These are phyloP conservation scores for Oscheius sp. DNA, from an alignment of 2,888 invertebrate genomes.

Conservation along the genomic window DNA sequence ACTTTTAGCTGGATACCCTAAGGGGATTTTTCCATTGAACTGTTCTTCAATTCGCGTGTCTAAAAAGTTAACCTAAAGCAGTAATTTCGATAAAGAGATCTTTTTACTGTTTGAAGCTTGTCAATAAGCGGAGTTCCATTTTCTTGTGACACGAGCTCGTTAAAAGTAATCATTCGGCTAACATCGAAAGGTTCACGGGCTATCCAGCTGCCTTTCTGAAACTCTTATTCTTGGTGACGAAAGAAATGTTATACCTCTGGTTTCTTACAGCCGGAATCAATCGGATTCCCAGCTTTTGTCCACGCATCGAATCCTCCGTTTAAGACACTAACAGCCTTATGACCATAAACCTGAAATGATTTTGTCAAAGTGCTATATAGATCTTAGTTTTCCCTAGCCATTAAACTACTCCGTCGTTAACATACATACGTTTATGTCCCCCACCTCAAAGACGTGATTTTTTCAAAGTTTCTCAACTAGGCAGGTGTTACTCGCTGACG, in stretches of 20 bases:
- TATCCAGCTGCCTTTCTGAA: slow-evolving; percentile 17
- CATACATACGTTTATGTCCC: too few relatives aligned
- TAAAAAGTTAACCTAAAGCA: slow-evolving; percentile 50
- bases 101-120: not conserved
- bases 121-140: slow-evolving; percentile 17
- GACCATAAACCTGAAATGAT: slow-evolving; percentile 58
- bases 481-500: too few relatives aligned
- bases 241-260: not conserved
- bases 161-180: slow-evolving; percentile 11
- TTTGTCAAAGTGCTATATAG: too few relatives aligned
- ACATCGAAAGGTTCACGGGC: not conserved
- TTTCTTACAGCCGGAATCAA: not conserved
- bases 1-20: slow-evolving; percentile 41
- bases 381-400: too few relatives aligned
- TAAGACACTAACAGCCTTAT: slow-evolving; percentile 48
- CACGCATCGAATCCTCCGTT: slow-evolving; percentile 64
- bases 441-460: too few relatives aligned
- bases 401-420: too few relatives aligned
- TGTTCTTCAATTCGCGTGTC: slow-evolving; percentile 56
- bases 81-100: not conserved
- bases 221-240: not conserved
- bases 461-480: too few relatives aligned
- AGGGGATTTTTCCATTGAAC: slow-evolving; percentile 51
- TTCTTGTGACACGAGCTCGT: slow-evolving; percentile 5
- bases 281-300: slow-evolving; percentile 41